Evolutionary conservation across 2,888 invertebrate genomes (phyloP).

Genomic region (Netelia virgata): DNA sequence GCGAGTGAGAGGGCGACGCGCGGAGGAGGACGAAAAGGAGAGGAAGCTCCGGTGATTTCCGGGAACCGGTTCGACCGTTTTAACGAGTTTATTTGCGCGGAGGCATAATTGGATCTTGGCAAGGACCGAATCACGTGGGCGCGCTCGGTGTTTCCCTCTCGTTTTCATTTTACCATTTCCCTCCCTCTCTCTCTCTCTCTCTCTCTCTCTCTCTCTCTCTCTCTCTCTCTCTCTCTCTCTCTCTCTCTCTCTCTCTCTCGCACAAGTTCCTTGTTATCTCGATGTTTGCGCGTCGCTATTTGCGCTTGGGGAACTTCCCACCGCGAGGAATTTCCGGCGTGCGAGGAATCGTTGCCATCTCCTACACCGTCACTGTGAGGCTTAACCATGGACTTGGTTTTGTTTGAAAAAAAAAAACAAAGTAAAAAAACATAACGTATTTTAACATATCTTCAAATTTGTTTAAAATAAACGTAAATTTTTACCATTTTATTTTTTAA

Average conservation of each 20-base stretch:
- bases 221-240: not conserved
- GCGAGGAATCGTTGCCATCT: slow-evolving; percentile 39
- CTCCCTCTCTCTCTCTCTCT: slow-evolving; percentile 7
- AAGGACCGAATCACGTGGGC: slow-evolving; percentile 51
- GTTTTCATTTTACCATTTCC: slow-evolving; percentile 3
- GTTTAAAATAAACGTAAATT: too few relatives aligned
- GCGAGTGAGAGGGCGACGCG: slow-evolving; percentile 6
- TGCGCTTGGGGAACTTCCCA: slow-evolving; percentile 51
- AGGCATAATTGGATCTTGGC: slow-evolving; percentile 70
- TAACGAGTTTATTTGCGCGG: slow-evolving; percentile 71
- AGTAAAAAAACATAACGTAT: too few relatives aligned
- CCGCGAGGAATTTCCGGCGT: slow-evolving; percentile 38
- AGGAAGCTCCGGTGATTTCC: slow-evolving; percentile 16
- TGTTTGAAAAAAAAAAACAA: too few relatives aligned
- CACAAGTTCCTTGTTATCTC: slow-evolving; percentile 45
- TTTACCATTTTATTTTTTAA: too few relatives aligned
- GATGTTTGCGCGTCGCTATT: slow-evolving; percentile 46
- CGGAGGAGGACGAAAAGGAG: slow-evolving; percentile 9
- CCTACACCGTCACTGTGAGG: not conserved
- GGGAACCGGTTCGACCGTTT: slow-evolving; percentile 50
- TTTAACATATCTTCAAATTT: too few relatives aligned
- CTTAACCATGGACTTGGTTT: too few relatives aligned
- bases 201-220: not conserved
- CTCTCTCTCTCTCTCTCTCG: slow-evolving; percentile 4
- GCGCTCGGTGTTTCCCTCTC: slow-evolving; percentile 33